Conservation (phyloP, 2,113 vertebrate species). For the Colaptes auratus region DNA sequence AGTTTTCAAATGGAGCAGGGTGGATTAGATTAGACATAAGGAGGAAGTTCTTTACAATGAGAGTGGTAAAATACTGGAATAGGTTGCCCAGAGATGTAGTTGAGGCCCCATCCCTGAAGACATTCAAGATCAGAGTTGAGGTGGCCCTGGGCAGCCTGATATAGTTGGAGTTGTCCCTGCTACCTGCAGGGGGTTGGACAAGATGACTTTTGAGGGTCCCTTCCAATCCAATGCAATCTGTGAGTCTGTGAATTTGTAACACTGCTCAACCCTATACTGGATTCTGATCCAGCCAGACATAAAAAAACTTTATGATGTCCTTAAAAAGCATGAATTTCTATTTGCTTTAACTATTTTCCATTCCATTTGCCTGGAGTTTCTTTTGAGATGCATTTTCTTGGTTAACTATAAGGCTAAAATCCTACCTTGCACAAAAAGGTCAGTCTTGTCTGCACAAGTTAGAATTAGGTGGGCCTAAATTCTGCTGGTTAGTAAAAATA, state of each 20-base stretch:
- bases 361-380: not conserved
- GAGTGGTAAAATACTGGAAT: no score
- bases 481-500: not conserved
- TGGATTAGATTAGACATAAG: no score
- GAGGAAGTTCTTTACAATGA: no score
- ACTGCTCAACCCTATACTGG: not conserved
- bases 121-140: no score
- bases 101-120: no score
- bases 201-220: no score
- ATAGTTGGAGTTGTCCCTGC: no score
- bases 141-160: no score
- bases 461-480: not conserved
- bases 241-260: not conserved
- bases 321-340: slow-evolving; percentile 7
- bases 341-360: not conserved
- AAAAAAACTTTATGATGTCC: not conserved
- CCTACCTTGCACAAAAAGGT: not conserved
- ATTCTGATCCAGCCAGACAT: not conserved
- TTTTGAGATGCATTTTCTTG: not conserved
- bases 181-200: no score
- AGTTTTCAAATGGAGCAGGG: no score
- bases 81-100: no score
- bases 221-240: no score
- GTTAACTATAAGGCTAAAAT: not conserved
- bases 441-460: not conserved